These are phyloP conservation scores for Panonychus citri DNA, from an alignment of 1,140 invertebrate species.

Conservation along the genomic window DNA sequence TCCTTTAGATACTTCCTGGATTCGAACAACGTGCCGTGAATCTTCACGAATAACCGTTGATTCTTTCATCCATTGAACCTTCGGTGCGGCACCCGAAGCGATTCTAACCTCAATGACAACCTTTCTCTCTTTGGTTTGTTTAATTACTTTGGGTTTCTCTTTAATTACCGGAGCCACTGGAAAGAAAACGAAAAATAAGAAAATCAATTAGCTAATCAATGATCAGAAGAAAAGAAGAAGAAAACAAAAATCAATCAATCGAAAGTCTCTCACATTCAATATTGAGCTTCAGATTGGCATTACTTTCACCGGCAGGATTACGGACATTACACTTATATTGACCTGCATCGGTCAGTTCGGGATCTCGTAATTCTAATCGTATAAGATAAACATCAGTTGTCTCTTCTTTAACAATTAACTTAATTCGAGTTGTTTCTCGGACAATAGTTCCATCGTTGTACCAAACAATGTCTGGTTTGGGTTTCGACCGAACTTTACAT, in stretches of 20 bases:
- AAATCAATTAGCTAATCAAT: background rate
- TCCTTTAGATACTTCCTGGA: slow-evolving; percentile 28
- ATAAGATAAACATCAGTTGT: slow-evolving; percentile 67
- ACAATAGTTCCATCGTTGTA: slow-evolving; percentile 49
- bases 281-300: slow-evolving; percentile 85
- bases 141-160: slow-evolving; percentile 66
- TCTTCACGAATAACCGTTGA: slow-evolving; percentile 46
- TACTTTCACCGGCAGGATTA: slow-evolving; percentile 79
- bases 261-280: slow-evolving; percentile 68
- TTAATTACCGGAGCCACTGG: slow-evolving; percentile 75
- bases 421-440: slow-evolving; percentile 45
- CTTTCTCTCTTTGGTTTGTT: slow-evolving; percentile 64
- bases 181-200: slow-evolving; percentile 15
- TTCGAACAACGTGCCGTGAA: slow-evolving; percentile 41
- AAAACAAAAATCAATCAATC: background rate
- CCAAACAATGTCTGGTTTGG: slow-evolving; percentile 84
- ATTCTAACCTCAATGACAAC: slow-evolving; percentile 74
- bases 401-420: slow-evolving; percentile 43
- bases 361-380: slow-evolving; percentile 49
- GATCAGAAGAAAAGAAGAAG: no score
- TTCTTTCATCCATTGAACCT: slow-evolving; percentile 74
- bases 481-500: slow-evolving; percentile 76
- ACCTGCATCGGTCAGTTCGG: slow-evolving; percentile 77
- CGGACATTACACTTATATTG: slow-evolving; percentile 95
- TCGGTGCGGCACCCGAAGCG: slow-evolving; percentile 58